These are phyloP conservation scores for Notechis scutatus DNA, from an alignment of 2,113 vertebrate genomes.

Conservation along the genomic window DNA sequence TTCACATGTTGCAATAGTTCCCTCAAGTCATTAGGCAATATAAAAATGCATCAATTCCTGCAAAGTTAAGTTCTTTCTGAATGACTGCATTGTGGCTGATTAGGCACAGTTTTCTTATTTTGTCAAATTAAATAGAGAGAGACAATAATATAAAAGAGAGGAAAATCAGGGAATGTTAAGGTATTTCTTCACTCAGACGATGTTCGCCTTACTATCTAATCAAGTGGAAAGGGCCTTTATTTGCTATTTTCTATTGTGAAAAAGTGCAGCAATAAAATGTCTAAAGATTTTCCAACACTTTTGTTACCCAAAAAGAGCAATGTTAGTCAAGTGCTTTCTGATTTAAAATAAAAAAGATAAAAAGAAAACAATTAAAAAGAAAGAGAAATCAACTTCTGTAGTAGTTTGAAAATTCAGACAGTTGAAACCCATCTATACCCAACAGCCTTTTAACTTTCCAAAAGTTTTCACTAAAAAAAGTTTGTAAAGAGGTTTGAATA, in stretches of 20 bases:
- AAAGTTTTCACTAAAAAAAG: constrained; percentile 98
- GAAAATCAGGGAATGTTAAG: constrained; percentile 75
- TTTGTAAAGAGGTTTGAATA: constrained; percentile 80
- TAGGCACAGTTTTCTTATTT: constrained; percentile 78
- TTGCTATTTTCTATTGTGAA: constrained; percentile 70
- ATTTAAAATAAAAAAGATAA: constrained; percentile 76
- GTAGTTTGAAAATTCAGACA: constrained; percentile 68
- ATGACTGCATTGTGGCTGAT: constrained; percentile 88
- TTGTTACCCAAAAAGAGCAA: constrained; percentile 82
- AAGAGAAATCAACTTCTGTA: constrained; percentile 58
- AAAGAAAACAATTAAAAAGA: constrained; percentile 53
- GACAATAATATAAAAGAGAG: constrained; percentile 33
- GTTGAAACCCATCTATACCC: constrained; percentile 74
- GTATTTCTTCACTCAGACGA: constrained; percentile 82
- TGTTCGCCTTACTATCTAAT: constrained; percentile 85
- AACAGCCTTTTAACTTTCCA: constrained; percentile 84
- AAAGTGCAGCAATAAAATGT: constrained; percentile 69
- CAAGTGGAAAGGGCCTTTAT: constrained; percentile 86
- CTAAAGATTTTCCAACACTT: constrained; percentile 82
- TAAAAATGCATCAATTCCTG: constrained; percentile 86
- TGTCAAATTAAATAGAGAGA: constrained; percentile 57
- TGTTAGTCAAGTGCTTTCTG: constrained; percentile 82
- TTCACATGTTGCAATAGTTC: constrained; percentile 81
- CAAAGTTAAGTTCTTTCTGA: constrained; percentile 80
- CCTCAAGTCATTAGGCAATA: constrained; percentile 77